Conservation (phyloP, 2,797 vertebrate species). For the Pangasius djambal region DNA sequence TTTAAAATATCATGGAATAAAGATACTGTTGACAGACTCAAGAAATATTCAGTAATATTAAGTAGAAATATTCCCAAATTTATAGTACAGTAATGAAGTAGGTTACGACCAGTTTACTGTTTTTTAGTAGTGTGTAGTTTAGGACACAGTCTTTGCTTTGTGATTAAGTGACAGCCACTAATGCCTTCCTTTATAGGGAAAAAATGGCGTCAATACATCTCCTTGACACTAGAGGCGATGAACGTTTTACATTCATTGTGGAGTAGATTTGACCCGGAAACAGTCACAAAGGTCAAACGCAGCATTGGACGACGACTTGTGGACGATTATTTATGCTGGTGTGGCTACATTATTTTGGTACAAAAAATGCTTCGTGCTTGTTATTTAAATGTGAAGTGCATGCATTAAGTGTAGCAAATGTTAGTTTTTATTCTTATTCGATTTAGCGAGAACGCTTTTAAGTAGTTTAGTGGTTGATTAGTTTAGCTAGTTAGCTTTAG, state of each 20-base stretch:
- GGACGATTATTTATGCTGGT: slow-evolving; percentile 1
- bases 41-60: too few species aligned
- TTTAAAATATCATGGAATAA: not conserved
- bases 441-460: not conserved
- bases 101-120: not conserved
- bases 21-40: not conserved
- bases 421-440: not conserved
- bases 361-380: not conserved
- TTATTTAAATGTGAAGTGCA: not conserved
- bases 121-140: not conserved
- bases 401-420: not conserved
- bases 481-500: not conserved
- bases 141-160: not conserved
- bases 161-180: not conserved
- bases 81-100: not conserved
- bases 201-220: not conserved
- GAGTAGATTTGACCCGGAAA: not conserved
- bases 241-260: too few species aligned
- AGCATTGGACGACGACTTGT: not conserved
- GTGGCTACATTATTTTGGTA: not conserved
- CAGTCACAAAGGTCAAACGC: not conserved
- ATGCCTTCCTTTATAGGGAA: not conserved
- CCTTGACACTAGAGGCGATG: slow-evolving; percentile 12
- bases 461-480: not conserved
- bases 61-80: not conserved